Percentiles rank a stretch among this genome's conserved stretches.
phyloP scores from a whole-genome alignment of 2,888 invertebrate genomes.

The Dicycla oo region DNA sequence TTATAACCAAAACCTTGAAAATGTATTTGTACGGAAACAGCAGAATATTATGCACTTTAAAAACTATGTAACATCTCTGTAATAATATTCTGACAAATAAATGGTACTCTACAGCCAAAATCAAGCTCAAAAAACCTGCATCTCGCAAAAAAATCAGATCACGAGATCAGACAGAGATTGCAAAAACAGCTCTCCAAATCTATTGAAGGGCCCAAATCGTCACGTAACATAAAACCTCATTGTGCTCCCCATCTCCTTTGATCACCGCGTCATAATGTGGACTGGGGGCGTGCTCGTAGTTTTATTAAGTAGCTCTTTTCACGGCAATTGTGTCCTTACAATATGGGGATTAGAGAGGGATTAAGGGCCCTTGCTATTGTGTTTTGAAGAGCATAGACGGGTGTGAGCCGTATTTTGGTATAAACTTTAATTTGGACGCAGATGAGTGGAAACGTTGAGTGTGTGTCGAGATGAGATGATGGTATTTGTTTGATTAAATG shows the following conservation, averaged over 20 bases:
- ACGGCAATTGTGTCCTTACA: constrained; percentile 86
- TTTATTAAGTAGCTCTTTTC: constrained; percentile 85
- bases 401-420: constrained; percentile 58
- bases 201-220: constrained; percentile 56
- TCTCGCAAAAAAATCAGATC: constrained; percentile 29
- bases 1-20: too few relatives aligned
- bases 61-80: too few relatives aligned
- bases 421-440: constrained; percentile 72
- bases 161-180: constrained; percentile 38
- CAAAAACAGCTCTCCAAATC: constrained; percentile 59
- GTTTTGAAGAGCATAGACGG: constrained; percentile 67
- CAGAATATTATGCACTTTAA: too few relatives aligned
- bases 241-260: constrained; percentile 83
- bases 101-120: constrained; percentile 1
- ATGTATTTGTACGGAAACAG: too few relatives aligned
- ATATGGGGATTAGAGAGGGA: constrained; percentile 82
- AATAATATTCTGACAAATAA: too few relatives aligned
- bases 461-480: constrained; percentile 18
- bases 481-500: constrained; percentile 45
- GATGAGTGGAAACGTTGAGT: constrained; percentile 66
- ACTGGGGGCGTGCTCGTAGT: constrained; percentile 71
- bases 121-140: constrained; percentile 13
- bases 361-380: constrained; percentile 80
- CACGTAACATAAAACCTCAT: constrained; percentile 82
- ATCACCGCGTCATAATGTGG: constrained; percentile 84